Evolutionary conservation across 1,140 invertebrate species (phyloP).

Genomic region (Chrysoperla carnea): DNA sequence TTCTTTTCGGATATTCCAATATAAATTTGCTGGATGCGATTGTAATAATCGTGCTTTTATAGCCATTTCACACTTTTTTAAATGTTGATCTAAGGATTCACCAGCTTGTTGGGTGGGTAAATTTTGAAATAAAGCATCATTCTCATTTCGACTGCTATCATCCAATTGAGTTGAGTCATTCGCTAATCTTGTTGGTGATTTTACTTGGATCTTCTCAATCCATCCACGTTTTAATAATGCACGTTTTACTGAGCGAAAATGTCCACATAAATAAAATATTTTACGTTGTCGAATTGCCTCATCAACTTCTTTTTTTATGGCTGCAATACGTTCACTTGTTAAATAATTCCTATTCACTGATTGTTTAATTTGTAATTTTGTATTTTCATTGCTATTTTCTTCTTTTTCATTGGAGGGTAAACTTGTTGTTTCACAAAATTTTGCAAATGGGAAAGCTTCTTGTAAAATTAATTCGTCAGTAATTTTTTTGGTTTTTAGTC

Average conservation of each 20-base stretch:
- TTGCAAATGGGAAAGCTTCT: no score
- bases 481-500: no score
- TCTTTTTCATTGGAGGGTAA: no score
- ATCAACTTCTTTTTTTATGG: constrained; percentile 25
- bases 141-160: constrained; percentile 2
- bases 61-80: constrained; percentile 33
- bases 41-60: constrained; percentile 45
- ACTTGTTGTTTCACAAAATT: no score
- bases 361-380: not conserved
- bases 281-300: constrained; percentile 28
- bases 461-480: no score
- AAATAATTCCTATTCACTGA: constrained; percentile 5
- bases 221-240: constrained; percentile 38
- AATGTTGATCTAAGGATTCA: constrained; percentile 16
- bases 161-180: constrained; percentile 3
- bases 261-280: constrained; percentile 22
- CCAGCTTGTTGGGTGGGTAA: constrained; percentile 29
- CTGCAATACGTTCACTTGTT: constrained; percentile 25
- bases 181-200: not conserved
- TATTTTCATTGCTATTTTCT: not conserved
- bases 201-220: constrained; percentile 31
- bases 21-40: constrained; percentile 54
- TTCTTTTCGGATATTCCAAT: constrained; percentile 76
- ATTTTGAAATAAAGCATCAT: constrained; percentile 20
- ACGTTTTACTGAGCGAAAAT: constrained; percentile 28